phyloP scores from a whole-genome alignment of 2,888 invertebrate genomes.

The Leptopilina myrica region DNA sequence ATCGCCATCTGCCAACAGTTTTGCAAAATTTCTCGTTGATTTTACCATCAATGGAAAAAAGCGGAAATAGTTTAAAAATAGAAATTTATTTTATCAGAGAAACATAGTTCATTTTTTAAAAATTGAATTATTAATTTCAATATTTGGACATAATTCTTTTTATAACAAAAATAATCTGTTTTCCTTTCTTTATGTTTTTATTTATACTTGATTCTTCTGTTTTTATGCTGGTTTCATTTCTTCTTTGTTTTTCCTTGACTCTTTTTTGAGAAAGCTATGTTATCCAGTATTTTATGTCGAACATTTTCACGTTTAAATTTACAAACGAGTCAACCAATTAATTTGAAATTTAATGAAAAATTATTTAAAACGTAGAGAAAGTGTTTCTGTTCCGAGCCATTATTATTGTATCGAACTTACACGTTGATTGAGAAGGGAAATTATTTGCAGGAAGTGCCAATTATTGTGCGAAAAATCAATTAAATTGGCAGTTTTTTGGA shows the following conservation, averaged over 20 bases:
- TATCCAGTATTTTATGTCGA: constrained; percentile 6
- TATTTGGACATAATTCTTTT: not conserved
- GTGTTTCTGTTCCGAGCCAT: constrained; percentile 42
- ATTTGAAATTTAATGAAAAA: constrained; percentile 51
- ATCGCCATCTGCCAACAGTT: not conserved
- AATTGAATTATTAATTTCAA: not conserved
- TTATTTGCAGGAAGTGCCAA: constrained; percentile 83
- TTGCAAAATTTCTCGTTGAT: not conserved
- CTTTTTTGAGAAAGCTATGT: not conserved
- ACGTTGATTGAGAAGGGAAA: constrained; percentile 83
- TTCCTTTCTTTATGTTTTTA: not conserved
- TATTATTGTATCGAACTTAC: constrained; percentile 68
- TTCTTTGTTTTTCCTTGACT: not conserved
- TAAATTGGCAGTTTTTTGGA: constrained; percentile 73
- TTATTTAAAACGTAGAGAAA: constrained; percentile 52
- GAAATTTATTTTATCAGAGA: not conserved
- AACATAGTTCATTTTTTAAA: not conserved
- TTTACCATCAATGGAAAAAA: not conserved
- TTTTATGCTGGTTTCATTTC: not conserved
- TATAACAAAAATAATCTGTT: not conserved
- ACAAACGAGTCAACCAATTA: constrained; percentile 28
- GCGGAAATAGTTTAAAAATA: not conserved
- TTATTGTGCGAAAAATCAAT: constrained; percentile 79
- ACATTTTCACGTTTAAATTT: constrained; percentile 32
- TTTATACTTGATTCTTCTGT: too few species aligned